Evolutionary conservation across 2,797 vertebrate species (phyloP).

Genomic region (Halcyon leucocephala): DNA sequence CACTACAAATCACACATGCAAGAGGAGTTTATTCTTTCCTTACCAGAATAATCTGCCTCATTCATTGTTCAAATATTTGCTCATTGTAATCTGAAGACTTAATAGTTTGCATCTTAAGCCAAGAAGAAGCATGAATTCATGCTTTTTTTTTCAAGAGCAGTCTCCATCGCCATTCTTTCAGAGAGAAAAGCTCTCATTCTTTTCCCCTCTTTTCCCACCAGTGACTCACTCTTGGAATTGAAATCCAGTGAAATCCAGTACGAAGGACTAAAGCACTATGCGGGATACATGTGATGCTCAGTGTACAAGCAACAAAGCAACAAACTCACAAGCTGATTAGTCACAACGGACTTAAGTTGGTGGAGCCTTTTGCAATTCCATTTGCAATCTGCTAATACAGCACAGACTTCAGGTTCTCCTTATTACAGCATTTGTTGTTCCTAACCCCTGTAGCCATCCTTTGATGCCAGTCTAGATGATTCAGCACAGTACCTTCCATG

Average conservation of each 20-base stretch:
- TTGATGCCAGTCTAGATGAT: not conserved
- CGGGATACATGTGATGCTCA: not conserved
- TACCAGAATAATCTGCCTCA: not conserved
- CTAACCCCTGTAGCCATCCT: not conserved
- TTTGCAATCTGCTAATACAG: not conserved
- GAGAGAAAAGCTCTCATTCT: not conserved
- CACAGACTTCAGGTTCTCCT: not conserved
- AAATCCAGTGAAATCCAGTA: not conserved
- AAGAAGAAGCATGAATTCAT: not conserved
- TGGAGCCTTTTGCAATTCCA: not conserved
- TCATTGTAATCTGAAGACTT: not conserved
- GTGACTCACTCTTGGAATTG: not conserved
- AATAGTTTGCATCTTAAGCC: not conserved
- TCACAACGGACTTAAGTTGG: not conserved
- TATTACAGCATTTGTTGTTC: not conserved
- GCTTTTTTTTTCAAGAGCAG: not conserved
- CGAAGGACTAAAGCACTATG: not conserved
- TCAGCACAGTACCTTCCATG: not conserved
- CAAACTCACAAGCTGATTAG: conserved; percentile 1
- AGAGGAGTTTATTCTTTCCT: not conserved
- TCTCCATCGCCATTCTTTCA: not conserved
- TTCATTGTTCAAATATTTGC: conserved; percentile 5
- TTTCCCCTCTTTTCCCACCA: not conserved
- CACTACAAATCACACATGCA: not conserved
- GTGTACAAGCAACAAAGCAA: not conserved